Conservation (phyloP, 2,113 vertebrate genomes). For the Axis porcinus region DNA sequence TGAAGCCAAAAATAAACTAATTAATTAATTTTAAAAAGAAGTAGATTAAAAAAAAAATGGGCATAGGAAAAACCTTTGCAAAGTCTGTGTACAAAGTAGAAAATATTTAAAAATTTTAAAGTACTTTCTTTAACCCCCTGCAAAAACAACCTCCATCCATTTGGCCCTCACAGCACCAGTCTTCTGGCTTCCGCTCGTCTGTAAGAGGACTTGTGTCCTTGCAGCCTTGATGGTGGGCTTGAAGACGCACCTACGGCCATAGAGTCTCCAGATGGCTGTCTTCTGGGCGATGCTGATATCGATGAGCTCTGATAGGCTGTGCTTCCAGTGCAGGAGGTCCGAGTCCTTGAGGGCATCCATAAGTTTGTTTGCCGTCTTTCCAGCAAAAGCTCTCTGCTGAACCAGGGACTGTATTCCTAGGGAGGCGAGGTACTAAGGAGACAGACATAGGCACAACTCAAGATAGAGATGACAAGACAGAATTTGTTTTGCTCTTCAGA, state of each 20-base stretch:
- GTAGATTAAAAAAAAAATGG: not conserved
- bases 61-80: not conserved
- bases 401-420: slow-evolving; percentile 97
- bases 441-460: slow-evolving; percentile 48
- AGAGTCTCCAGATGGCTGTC: slow-evolving; percentile 97
- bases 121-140: not conserved
- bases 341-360: slow-evolving; percentile 97
- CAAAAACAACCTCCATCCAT: not conserved
- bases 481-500: slow-evolving; percentile 30
- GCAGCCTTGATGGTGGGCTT: not conserved
- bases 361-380: slow-evolving; percentile 92
- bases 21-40: not conserved
- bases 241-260: slow-evolving; percentile 91
- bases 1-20: not conserved
- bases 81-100: not conserved
- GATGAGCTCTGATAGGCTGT: slow-evolving; percentile 96
- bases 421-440: slow-evolving; percentile 91
- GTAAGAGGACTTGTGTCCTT: not conserved
- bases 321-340: slow-evolving; percentile 96
- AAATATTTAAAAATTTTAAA: not conserved
- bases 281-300: slow-evolving; percentile 97
- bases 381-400: slow-evolving; percentile 95
- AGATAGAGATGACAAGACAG: slow-evolving; percentile 25
- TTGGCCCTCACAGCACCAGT: not conserved
- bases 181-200: not conserved